Evolutionary conservation across 2,888 invertebrate species (phyloP).

Genomic region (Standfussiana lucernea): DNA sequence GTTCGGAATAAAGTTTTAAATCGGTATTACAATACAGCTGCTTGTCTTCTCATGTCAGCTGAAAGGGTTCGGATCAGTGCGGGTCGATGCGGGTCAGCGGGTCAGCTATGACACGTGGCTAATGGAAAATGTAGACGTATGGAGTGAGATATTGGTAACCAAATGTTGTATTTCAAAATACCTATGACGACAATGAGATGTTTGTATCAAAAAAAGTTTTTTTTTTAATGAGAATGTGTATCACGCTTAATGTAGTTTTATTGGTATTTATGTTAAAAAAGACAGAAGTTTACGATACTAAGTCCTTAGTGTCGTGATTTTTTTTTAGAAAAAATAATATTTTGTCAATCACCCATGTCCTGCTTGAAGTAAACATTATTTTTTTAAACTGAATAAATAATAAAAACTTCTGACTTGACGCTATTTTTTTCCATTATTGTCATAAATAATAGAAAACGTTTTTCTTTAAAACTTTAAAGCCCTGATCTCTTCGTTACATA

Average conservation of each 20-base stretch:
- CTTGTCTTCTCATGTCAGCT: constrained; percentile 31
- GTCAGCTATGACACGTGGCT: background rate
- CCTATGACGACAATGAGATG: background rate
- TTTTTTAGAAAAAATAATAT: no score
- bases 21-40: constrained; percentile 36
- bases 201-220: background rate
- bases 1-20: constrained; percentile 32
- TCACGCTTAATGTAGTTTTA: background rate
- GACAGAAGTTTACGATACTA: no score
- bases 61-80: constrained; percentile 35
- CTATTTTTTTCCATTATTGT: background rate
- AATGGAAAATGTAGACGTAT: constrained; percentile 9
- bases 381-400: background rate
- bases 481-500: background rate
- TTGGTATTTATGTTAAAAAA: background rate
- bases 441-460: no score
- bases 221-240: no score
- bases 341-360: background rate
- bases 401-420: background rate
- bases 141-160: background rate
- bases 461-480: no score
- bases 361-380: background rate
- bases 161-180: background rate
- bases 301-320: no score
- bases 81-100: background rate